Base-by-base conservation (phyloP, 2,888 invertebrate genomes). In the Leptothorax acervorum region DNA sequence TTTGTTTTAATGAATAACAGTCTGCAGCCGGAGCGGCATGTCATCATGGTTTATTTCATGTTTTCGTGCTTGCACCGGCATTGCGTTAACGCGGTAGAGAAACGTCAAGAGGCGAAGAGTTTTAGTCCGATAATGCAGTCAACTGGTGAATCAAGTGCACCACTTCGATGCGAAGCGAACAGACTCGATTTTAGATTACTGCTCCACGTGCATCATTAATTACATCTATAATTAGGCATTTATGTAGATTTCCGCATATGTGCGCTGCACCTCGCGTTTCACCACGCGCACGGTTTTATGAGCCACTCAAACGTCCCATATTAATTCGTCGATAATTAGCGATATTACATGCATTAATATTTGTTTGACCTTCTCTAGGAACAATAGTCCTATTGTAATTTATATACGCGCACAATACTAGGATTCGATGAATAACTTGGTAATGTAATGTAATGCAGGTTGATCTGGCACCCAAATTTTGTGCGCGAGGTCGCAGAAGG, bases 311-410 rank as follows among this genome's bases (percentile, higher is more conserved):
- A 28, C 53, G 65, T 3, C 6, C 23, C 42, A 18, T 9, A 68
- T 78, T 55, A 55, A 66, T 9, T 68, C 55, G 55, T 11, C 2
- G 57, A 73, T 73, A 60, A 81, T 62, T 71, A 81, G 60, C 35
- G 12, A 73, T 73, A 62, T 48, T 70, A 35, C 35, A 55, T 39
- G 71, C 45, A 45, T 57, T 79, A 73, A 81, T 73, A 71, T 73
- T 81, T 73, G 51, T 48, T 51, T 23, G 18, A 62, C 60, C 35
- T 81, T 73, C 60, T 73, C 48, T 60, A 48, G 45, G n/a, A 60
- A 81, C 48, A 81, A 81, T 81, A 51, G 73, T 39, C 12, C 31
- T 11, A 15, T 60, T 66, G 79, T 73, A 73, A 81, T 73, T 73
- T 81, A 73, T 71, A 73, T 51, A n/a, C 39, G 35, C 45, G 39